Evolutionary conservation across 2,888 invertebrate genomes (phyloP).

Genomic region (Andrena flavipes): DNA sequence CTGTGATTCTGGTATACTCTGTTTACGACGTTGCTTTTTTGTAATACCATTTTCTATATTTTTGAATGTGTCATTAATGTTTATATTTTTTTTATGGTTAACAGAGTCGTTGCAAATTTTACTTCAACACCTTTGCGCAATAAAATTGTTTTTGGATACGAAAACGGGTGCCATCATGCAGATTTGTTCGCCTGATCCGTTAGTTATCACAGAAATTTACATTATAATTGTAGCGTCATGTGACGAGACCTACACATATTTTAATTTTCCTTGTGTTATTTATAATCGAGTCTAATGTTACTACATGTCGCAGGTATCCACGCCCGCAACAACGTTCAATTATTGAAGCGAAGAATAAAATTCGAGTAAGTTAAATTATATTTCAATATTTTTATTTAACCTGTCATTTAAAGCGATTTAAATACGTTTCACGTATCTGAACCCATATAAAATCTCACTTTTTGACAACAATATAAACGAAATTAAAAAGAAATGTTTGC

Average conservation of each 20-base stretch:
- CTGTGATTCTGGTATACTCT: neutral
- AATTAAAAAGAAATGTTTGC: no score
- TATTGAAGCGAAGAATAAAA: constrained; percentile 77
- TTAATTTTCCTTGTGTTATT: neutral
- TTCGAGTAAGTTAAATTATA: constrained; percentile 71
- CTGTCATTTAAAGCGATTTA: neutral
- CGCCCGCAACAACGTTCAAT: constrained; percentile 69
- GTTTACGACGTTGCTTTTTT: constrained; percentile 1
- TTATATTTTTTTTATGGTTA: constrained; percentile 13
- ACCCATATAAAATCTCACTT: no score
- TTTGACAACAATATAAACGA: no score
- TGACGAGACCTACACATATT: neutral
- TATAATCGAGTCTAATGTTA: neutral
- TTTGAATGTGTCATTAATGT: neutral
- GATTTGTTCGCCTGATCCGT: constrained; percentile 76
- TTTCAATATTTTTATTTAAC: neutral
- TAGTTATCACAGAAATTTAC: constrained; percentile 56
- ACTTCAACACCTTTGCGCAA: neutral
- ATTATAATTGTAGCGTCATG: neutral
- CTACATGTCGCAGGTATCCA: constrained; percentile 27
- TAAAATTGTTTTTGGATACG: neutral
- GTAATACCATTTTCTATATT: neutral
- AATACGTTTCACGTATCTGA: neutral
- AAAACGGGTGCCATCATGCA: constrained; percentile 75
- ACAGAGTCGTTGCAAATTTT: constrained; percentile 8